Conservation (phyloP, 2,113 vertebrate species). For the Passer domesticus region DNA sequence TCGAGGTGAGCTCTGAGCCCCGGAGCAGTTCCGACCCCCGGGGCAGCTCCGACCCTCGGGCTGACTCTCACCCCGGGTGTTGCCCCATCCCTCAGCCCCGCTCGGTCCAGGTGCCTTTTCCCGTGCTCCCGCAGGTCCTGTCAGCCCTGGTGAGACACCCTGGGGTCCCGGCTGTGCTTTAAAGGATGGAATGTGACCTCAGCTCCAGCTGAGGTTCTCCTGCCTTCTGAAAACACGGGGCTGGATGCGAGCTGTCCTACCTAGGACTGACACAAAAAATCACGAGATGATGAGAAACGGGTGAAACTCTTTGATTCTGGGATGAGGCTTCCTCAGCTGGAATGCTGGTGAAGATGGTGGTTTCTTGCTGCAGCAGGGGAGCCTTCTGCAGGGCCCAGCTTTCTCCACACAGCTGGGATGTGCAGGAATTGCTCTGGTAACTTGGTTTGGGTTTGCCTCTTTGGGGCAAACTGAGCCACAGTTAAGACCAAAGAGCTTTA, state of each 20-base stretch:
- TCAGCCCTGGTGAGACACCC: no score
- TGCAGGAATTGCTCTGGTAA: not conserved
- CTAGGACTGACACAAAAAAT: not conserved
- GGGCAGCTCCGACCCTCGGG: rapidly evolving
- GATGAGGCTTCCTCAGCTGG: not conserved
- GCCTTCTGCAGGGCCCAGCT: not conserved
- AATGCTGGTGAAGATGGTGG: not conserved
- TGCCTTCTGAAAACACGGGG: no score
- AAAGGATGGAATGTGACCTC: not conserved
- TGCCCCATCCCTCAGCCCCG: not conserved
- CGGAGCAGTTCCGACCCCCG: not conserved
- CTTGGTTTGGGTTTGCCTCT: not conserved
- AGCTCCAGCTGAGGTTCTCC: not conserved
- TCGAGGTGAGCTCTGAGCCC: not conserved
- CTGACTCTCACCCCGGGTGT: not conserved
- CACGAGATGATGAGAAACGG: not conserved
- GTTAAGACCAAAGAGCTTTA: not conserved
- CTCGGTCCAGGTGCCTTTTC: rapidly evolving
- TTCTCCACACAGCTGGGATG: rapidly evolving
- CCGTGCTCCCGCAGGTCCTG: not conserved
- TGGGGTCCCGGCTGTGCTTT: not conserved
- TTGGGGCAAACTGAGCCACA: rapidly evolving
- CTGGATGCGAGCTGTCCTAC: rapidly evolving
- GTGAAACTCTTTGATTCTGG: not conserved
- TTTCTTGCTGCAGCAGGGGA: not conserved